These are phyloP conservation scores for Scaptomyza tumidula DNA, from an alignment of 2,888 invertebrate genomes.

Conservation along the genomic window DNA sequence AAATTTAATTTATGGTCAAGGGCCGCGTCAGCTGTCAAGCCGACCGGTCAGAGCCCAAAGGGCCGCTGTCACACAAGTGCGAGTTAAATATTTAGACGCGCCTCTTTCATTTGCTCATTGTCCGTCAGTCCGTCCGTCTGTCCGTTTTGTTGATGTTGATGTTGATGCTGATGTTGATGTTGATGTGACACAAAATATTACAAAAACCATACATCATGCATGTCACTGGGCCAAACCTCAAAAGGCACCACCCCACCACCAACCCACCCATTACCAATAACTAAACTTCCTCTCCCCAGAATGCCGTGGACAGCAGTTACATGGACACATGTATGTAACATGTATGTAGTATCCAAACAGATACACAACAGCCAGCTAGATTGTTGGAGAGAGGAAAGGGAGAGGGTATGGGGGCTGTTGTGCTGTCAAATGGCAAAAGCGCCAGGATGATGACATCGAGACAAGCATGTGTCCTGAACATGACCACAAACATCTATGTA, in stretches of 20 bases:
- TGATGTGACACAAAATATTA: conserved; percentile 77
- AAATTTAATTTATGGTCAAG: conserved; percentile 61
- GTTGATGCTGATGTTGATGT: conserved; percentile 53
- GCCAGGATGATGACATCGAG: conserved; percentile 57
- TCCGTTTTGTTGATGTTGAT: background rate
- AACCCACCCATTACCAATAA: background rate
- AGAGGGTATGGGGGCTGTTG: background rate
- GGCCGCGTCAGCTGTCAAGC: conserved; percentile 52
- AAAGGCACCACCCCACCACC: background rate
- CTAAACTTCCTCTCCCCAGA: too few species aligned
- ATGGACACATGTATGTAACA: background rate
- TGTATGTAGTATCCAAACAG: conserved; percentile 30
- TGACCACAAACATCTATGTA: conserved; percentile 37
- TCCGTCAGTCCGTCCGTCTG: conserved; percentile 21
- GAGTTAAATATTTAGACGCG: conserved; percentile 73
- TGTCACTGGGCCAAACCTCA: conserved; percentile 46
- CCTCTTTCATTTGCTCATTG: conserved; percentile 52
- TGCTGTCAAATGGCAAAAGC: conserved; percentile 53
- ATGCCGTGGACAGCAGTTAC: conserved; percentile 25
- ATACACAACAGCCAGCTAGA: conserved; percentile 29
- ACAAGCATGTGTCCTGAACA: conserved; percentile 55
- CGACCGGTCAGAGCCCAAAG: conserved; percentile 11
- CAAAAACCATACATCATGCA: conserved; percentile 71
- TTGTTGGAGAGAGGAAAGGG: background rate
- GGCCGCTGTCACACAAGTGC: conserved; percentile 42